Evolutionary conservation across 2,113 vertebrate genomes (phyloP).

Genomic region (Panthera leo): DNA sequence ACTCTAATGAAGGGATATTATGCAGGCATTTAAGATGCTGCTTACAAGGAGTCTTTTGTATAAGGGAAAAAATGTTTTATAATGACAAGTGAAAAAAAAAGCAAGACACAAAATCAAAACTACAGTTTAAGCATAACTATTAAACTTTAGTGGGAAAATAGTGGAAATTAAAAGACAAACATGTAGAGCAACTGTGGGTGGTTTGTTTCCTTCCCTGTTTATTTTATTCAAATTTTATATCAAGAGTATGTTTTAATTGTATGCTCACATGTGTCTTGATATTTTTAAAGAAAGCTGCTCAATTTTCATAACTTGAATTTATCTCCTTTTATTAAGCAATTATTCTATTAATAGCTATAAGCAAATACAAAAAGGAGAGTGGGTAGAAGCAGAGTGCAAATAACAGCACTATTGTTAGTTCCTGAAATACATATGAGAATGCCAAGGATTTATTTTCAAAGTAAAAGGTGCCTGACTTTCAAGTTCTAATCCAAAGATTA

Average conservation of each 20-base stretch:
- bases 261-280: neutral
- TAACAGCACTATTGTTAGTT: neutral
- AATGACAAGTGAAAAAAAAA: neutral
- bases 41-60: neutral
- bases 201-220: conserved; percentile 47
- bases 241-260: conserved; percentile 25
- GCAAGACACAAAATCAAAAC: conserved; percentile 31
- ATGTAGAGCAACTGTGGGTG: neutral
- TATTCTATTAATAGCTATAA: conserved; percentile 42
- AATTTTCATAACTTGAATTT: conserved; percentile 63
- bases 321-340: conserved; percentile 53
- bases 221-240: conserved; percentile 40
- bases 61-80: neutral
- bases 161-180: conserved; percentile 50
- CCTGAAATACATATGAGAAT: conserved; percentile 48
- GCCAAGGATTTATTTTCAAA: conserved; percentile 38
- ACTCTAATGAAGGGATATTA: neutral
- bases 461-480: conserved; percentile 49
- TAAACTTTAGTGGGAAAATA: conserved; percentile 37
- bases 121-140: neutral
- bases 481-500: conserved; percentile 45
- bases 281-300: conserved; percentile 56
- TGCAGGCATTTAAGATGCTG: neutral
- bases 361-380: conserved; percentile 29
- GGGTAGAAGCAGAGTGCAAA: neutral